These are phyloP conservation scores for Hipparchia sbordonii DNA, from an alignment of 2,888 invertebrate genomes.

Conservation along the genomic window DNA sequence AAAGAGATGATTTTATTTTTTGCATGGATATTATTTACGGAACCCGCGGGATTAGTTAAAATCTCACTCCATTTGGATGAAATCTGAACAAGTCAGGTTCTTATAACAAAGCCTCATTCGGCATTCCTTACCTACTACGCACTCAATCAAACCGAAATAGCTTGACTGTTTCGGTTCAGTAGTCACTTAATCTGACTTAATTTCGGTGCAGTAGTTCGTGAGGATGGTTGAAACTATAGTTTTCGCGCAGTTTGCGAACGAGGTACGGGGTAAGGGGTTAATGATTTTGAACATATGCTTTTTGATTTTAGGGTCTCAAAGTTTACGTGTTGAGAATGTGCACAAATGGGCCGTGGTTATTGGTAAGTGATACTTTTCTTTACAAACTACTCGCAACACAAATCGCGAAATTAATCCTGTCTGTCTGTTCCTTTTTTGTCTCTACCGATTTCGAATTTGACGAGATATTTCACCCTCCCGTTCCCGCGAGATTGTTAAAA, in stretches of 20 bases:
- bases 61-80: neutral
- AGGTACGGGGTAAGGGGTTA: neutral
- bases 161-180: no score
- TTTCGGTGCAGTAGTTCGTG: neutral
- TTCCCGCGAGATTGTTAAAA: no score
- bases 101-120: neutral
- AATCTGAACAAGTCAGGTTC: neutral
- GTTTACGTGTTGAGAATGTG: slow-evolving; percentile 44
- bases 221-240: neutral
- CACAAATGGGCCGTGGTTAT: slow-evolving; percentile 45
- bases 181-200: neutral
- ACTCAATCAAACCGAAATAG: neutral
- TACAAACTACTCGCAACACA: no score
- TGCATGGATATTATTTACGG: no score
- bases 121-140: neutral
- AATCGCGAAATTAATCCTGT: no score
- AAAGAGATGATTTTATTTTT: no score
- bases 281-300: slow-evolving; percentile 11
- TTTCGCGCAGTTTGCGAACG: no score
- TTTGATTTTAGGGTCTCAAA: slow-evolving; percentile 49
- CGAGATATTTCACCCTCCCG: no score
- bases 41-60: no score
- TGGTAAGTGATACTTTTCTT: slow-evolving; percentile 47
- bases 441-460: no score
- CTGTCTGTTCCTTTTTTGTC: no score